Evolutionary conservation across 2,113 vertebrate species (phyloP).

Genomic region (Abramis brama): DNA sequence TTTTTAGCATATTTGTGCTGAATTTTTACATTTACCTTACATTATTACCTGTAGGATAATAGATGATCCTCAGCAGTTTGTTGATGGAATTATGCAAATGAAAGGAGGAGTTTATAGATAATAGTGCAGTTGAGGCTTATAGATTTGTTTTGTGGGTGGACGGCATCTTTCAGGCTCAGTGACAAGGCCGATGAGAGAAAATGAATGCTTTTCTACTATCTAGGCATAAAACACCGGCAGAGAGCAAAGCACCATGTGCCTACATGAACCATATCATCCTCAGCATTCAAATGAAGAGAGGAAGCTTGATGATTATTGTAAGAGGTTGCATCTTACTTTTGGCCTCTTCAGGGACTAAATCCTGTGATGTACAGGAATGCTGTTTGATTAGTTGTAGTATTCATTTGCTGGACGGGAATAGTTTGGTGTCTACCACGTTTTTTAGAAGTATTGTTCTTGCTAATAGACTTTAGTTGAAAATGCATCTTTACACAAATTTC

Average conservation of each 20-base stretch:
- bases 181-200: slow-evolving; percentile 77
- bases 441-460: neutral
- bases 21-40: no score
- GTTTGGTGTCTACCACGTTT: neutral
- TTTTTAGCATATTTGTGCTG: neutral
- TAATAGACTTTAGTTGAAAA: slow-evolving; percentile 5
- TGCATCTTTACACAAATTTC: neutral
- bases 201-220: slow-evolving; percentile 77
- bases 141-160: slow-evolving; percentile 74
- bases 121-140: slow-evolving; percentile 70
- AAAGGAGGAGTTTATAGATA: slow-evolving; percentile 77
- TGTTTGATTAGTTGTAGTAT: neutral
- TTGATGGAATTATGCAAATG: slow-evolving; percentile 81
- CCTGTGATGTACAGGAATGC: neutral
- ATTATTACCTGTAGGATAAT: slow-evolving; percentile 47
- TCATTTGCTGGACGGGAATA: neutral
- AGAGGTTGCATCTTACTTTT: slow-evolving; percentile 15
- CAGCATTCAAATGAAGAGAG: slow-evolving; percentile 66
- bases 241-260: slow-evolving; percentile 62
- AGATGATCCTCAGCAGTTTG: slow-evolving; percentile 75
- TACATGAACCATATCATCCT: slow-evolving; percentile 64
- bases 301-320: slow-evolving; percentile 69
- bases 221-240: slow-evolving; percentile 31
- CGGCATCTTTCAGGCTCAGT: slow-evolving; percentile 75
- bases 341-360: slow-evolving; percentile 10